Conservation (phyloP, 2,888 invertebrate genomes). For the Eristalinus sepulchralis region DNA sequence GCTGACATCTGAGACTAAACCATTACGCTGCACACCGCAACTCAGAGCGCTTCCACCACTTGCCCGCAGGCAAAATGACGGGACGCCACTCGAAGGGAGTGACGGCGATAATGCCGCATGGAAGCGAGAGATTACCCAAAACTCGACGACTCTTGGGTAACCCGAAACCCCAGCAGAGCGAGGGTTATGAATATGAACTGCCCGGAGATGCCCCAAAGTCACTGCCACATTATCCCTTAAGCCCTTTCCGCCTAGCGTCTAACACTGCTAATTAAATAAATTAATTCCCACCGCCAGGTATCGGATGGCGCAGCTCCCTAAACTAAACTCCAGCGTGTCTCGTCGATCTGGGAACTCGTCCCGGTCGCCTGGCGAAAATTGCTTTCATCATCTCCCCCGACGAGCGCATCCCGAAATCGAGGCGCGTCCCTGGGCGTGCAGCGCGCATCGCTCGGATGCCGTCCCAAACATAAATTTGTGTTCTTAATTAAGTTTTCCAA, state of each 20-base stretch:
- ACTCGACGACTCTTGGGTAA: neutral
- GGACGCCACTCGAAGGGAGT: neutral
- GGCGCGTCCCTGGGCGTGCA: neutral
- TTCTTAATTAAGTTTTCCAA: conserved; percentile 70
- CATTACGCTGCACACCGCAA: neutral
- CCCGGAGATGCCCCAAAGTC: neutral
- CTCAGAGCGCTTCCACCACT: neutral
- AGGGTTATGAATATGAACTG: neutral
- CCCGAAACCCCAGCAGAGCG: neutral
- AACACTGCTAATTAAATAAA: conserved; percentile 41
- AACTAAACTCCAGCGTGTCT: neutral
- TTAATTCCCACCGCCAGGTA: conserved; percentile 38
- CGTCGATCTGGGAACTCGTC: neutral
- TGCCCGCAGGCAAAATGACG: neutral
- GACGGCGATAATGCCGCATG: neutral
- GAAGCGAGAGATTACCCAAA: neutral
- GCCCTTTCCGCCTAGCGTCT: neutral
- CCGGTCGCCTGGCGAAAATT: conserved; percentile 11
- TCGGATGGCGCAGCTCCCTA: conserved; percentile 22
- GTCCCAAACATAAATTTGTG: conserved; percentile 55
- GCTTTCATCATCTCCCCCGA: neutral
- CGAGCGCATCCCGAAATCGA: neutral
- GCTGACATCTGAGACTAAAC: neutral
- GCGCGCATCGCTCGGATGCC: neutral
- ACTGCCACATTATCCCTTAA: neutral